Base-by-base conservation (phyloP, 2,797 vertebrate genomes). In the Mormyrus proboscirostris region DNA sequence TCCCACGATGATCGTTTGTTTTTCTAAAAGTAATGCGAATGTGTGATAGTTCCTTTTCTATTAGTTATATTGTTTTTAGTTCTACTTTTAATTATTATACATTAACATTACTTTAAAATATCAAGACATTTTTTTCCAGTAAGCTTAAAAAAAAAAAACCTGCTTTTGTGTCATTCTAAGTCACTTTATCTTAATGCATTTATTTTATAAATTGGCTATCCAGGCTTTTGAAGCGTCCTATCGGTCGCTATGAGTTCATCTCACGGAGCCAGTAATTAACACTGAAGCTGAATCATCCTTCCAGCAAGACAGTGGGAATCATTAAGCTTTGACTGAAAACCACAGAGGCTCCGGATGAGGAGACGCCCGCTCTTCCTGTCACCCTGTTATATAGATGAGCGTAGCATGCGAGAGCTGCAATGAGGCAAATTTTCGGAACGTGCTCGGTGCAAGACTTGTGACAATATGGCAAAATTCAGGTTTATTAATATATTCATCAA, bases 401-500 rank as follows among this genome's bases (percentile, higher is more conserved):
- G 8, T 79, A 8, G 5, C 38, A 41, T 19, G 14, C 5, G 2
- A 41, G 2, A 41, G 19, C 73, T 8, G 73, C 73, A 44, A 44
- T 9, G 16, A 19, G 6, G 38, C 38, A 38, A 44, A 79, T 41
- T 8, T 5, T 76, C 6, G 0, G 41, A 76, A 19, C 14, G 33
- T 79, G 69, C 2, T 25, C 38, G 41, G 69, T 41, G 69, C 19
- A 19, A n/a, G 73, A 41, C 16, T 76, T 38, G 9, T 16, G 69
- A 76, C 69, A 76, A 41, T 41, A 38, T 69, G 57, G 7, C 3
- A 69, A 73, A 73, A 12, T 79, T 6, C 16, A 33, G 3, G 16
- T 79, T 79, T 79, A 79, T 79, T 79, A 79, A 44, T n/a, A 76
- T 76, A 44, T 79, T 44, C 73, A 79, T 16, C 73, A 44, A 79